Percentiles rank a stretch among this genome's conserved stretches.
Evolutionary conservation across 2,888 invertebrate species (phyloP).

Genomic region (Clusia tigrina): DNA sequence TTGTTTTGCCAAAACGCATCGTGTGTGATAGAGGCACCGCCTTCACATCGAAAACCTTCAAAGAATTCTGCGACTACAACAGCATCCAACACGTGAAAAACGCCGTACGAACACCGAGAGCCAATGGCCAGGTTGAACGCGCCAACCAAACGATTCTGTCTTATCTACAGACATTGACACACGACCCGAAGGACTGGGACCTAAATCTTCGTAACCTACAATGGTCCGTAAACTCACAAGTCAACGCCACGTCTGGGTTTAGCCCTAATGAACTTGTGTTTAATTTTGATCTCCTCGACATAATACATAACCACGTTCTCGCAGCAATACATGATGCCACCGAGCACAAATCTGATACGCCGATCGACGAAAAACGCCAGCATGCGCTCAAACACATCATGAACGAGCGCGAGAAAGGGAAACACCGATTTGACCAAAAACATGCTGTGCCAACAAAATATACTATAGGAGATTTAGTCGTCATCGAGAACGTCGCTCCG

Average conservation of each 20-base stretch:
- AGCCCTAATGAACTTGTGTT: constrained; percentile 29
- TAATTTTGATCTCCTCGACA: constrained; percentile 17
- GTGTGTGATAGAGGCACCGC: constrained; percentile 18
- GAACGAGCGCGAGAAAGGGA: constrained; percentile 20
- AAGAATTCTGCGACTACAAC: constrained; percentile 16
- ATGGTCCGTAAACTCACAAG: constrained; percentile 23
- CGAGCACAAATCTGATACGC: neutral
- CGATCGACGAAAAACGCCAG: constrained; percentile 16
- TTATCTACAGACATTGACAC: constrained; percentile 34
- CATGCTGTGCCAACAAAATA: constrained; percentile 18
- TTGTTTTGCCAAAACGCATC: too few relatives aligned
- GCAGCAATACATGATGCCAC: constrained; percentile 6
- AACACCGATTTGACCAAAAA: constrained; percentile 25
- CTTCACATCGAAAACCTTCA: constrained; percentile 29
- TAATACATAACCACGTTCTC: constrained; percentile 22
- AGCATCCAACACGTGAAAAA: constrained; percentile 28
- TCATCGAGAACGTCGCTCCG: constrained; percentile 28
- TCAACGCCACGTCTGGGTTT: constrained; percentile 22
- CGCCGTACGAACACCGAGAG: constrained; percentile 34
- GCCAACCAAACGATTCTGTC: constrained; percentile 31
- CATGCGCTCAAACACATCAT: constrained; percentile 18
- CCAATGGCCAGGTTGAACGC: constrained; percentile 32
- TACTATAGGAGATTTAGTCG: constrained; percentile 15
- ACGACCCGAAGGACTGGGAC: constrained; percentile 24
- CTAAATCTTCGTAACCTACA: constrained; percentile 20